phyloP scores from a whole-genome alignment of 2,888 invertebrate species.

The Acronicta aceris region DNA sequence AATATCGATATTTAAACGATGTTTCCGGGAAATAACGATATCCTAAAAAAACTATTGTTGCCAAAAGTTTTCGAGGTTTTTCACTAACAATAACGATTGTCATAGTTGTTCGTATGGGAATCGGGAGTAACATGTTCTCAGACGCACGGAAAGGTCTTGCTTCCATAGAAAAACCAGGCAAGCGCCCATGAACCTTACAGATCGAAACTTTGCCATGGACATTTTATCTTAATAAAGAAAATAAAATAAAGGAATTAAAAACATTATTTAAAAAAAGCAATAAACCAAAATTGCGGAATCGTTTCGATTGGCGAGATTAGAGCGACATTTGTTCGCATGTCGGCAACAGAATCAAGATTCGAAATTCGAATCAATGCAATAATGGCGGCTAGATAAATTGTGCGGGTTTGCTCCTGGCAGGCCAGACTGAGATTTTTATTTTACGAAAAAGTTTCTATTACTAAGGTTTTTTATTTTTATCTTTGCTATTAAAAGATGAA shows the following conservation, averaged over 20 bases:
- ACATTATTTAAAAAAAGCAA: not conserved
- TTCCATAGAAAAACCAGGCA: no score
- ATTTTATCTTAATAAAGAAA: no score
- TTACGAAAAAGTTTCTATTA: not conserved
- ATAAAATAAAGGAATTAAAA: not conserved
- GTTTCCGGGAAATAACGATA: no score
- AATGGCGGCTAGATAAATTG: slow-evolving; percentile 50
- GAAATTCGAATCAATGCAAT: slow-evolving; percentile 48
- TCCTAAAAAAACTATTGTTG: no score
- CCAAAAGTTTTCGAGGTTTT: no score
- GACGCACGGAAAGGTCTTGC: no score
- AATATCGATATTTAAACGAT: no score
- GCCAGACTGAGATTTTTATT: slow-evolving; percentile 8
- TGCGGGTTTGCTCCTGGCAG: slow-evolving; percentile 33
- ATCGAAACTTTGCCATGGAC: no score
- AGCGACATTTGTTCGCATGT: slow-evolving; percentile 46
- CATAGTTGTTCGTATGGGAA: no score
- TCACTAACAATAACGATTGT: no score
- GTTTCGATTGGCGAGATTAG: slow-evolving; percentile 20
- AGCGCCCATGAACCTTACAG: no score
- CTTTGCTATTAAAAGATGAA: slow-evolving; percentile 1
- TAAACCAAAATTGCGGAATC: slow-evolving; percentile 21
- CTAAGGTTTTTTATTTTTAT: not conserved
- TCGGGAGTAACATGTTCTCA: no score
- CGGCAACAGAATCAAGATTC: slow-evolving; percentile 53